These are phyloP conservation scores for Festucalex cinctus DNA, from an alignment of 2,113 vertebrate genomes.

Conservation along the genomic window DNA sequence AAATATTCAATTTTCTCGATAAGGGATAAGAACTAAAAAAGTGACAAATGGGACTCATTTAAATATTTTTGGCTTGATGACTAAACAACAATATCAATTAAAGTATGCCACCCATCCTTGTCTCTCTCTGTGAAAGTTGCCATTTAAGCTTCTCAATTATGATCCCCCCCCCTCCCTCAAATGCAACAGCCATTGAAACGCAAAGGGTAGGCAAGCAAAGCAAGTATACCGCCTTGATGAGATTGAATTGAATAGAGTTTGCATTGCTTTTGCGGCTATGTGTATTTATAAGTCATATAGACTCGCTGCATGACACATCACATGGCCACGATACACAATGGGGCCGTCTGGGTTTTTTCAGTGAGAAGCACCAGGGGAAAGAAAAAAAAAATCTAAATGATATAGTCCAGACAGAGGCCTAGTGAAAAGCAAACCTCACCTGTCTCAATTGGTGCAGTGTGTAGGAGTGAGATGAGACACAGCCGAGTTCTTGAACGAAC, in stretches of 20 bases:
- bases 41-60: too few species aligned
- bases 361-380: neutral
- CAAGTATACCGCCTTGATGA: neutral
- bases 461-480: conserved; percentile 16
- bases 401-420: conserved; percentile 43
- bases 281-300: neutral
- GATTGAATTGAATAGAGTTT: neutral
- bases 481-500: conserved; percentile 26
- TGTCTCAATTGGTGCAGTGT: conserved; percentile 22
- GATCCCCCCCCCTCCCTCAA: too few species aligned
- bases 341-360: conserved; percentile 38
- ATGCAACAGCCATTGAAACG: neutral
- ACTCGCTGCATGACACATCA: neutral
- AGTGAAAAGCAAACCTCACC: conserved; percentile 26
- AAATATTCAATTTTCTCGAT: too few species aligned
- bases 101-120: neutral
- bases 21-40: too few species aligned
- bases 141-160: neutral
- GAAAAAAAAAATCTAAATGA: conserved; percentile 23
- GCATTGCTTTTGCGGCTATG: neutral
- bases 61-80: neutral
- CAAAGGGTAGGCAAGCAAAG: too few species aligned
- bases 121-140: neutral
- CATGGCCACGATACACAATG: neutral
- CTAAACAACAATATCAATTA: neutral